phyloP scores from a whole-genome alignment of 2,888 invertebrate genomes.

The Orthonychiurus folsomi region DNA sequence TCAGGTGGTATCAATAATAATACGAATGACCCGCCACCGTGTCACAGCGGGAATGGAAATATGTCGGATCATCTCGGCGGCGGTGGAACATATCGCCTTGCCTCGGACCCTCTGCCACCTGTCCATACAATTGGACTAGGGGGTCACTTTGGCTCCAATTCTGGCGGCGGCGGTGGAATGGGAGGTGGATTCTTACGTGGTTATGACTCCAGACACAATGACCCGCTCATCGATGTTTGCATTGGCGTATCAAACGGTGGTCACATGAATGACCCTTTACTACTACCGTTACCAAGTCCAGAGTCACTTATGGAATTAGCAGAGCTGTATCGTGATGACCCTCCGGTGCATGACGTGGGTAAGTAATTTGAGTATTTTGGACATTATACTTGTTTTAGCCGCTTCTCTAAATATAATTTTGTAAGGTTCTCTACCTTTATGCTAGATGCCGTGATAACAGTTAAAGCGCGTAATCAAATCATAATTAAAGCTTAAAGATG shows the following conservation, averaged over 20 bases:
- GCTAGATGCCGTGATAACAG: no score
- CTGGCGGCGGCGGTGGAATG: constrained; percentile 48
- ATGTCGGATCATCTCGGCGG: constrained; percentile 45
- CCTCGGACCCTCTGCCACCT: constrained; percentile 40
- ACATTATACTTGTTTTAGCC: no score
- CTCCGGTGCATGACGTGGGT: constrained; percentile 38
- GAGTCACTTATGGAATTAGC: constrained; percentile 40
- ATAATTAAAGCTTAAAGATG: no score
- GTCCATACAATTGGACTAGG: constrained; percentile 48
- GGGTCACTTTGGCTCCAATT: constrained; percentile 49
- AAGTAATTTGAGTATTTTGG: no score
- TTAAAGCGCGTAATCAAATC: no score
- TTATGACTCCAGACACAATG: constrained; percentile 40
- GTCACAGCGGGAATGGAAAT: constrained; percentile 30
- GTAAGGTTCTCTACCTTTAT: no score
- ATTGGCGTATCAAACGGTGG: constrained; percentile 52
- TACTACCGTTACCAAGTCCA: constrained; percentile 39
- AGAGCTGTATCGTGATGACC: constrained; percentile 39
- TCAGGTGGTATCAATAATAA: constrained; percentile 51
- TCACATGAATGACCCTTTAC: constrained; percentile 49
- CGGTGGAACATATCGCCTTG: constrained; percentile 35
- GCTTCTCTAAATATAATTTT: no score
- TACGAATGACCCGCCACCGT: constrained; percentile 50
- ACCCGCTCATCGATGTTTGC: constrained; percentile 39
- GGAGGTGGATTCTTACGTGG: constrained; percentile 51